Percentiles rank a stretch among this genome's conserved stretches.
These are phyloP conservation scores for Mesocricetus auratus DNA, from an alignment of 2,113 vertebrate genomes.

Conservation along the genomic window DNA sequence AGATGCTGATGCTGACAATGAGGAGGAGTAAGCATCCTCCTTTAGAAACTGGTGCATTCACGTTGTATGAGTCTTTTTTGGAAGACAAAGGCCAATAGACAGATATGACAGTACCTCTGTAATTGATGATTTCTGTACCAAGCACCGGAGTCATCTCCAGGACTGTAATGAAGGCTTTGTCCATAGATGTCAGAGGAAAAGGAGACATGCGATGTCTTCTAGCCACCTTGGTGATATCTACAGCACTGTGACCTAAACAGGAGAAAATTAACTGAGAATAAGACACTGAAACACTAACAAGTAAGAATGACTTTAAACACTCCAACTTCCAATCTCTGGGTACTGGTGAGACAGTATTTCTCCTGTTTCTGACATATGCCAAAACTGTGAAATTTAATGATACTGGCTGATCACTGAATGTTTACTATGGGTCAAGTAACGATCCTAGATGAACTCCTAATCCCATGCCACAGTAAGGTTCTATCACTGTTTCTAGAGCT, in stretches of 20 bases:
- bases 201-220: constrained; percentile 99
- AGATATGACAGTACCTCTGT: constrained; percentile 91
- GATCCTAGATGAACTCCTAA: constrained; percentile 41
- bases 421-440: neutral
- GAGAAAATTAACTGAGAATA: constrained; percentile 68
- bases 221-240: constrained; percentile 99
- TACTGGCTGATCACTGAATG: neutral
- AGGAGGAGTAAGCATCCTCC: neutral
- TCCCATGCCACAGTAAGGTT: neutral
- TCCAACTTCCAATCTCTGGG: constrained; percentile 47
- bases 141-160: constrained; percentile 99
- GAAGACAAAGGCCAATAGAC: neutral
- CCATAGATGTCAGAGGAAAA: constrained; percentile 99
- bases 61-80: constrained; percentile 48
- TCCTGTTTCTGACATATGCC: constrained; percentile 18
- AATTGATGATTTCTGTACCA: constrained; percentile 99
- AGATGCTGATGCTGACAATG: neutral
- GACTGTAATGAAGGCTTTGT: constrained; percentile 99
- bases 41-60: constrained; percentile 41
- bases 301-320: constrained; percentile 54
- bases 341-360: neutral
- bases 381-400: constrained; percentile 61
- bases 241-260: constrained; percentile 96
- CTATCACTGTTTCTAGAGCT: constrained; percentile 34
- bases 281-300: constrained; percentile 48